phyloP scores from a whole-genome alignment of 2,888 invertebrate genomes.

The Caenorhabditis sulstoni region DNA sequence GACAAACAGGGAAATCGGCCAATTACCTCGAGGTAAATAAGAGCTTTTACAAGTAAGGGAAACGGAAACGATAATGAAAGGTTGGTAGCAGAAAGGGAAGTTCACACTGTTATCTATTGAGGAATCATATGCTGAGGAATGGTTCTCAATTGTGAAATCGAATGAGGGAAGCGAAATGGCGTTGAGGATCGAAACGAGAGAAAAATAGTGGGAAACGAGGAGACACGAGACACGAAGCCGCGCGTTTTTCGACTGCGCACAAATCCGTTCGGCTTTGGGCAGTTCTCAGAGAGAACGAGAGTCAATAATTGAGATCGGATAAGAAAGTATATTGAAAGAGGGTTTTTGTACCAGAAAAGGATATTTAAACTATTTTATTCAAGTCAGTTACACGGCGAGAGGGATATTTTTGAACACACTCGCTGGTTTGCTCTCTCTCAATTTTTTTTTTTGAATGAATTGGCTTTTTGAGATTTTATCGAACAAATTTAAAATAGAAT shows the following conservation, averaged over 20 bases:
- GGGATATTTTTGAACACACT: too few species aligned
- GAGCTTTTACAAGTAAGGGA: slow-evolving; percentile 2
- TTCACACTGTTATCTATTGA: slow-evolving; percentile 15
- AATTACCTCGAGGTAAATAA: too few species aligned
- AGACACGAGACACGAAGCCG: slow-evolving; percentile 20
- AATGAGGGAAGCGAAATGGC: background rate
- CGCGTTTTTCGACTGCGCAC: slow-evolving; percentile 35
- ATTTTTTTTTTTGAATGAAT: too few species aligned
- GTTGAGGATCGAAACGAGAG: too few species aligned
- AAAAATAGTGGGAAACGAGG: background rate
- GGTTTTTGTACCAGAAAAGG: too few species aligned
- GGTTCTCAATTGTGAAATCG: slow-evolving; percentile 1
- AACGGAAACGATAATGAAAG: background rate
- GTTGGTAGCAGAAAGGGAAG: slow-evolving; percentile 11
- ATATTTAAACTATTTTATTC: too few species aligned
- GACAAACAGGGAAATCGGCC: slow-evolving; percentile 48
- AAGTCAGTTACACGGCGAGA: too few species aligned
- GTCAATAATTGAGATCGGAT: too few species aligned
- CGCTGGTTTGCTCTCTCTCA: too few species aligned
- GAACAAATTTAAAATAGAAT: too few species aligned
- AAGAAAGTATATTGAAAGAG: too few species aligned
- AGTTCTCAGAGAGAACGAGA: slow-evolving; percentile 17
- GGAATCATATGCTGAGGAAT: slow-evolving; percentile 36
- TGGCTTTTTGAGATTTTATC: too few species aligned
- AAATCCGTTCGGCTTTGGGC: slow-evolving; percentile 17